phyloP scores from a whole-genome alignment of 1,140 invertebrate genomes.

The Drosophila nigromelanica region DNA sequence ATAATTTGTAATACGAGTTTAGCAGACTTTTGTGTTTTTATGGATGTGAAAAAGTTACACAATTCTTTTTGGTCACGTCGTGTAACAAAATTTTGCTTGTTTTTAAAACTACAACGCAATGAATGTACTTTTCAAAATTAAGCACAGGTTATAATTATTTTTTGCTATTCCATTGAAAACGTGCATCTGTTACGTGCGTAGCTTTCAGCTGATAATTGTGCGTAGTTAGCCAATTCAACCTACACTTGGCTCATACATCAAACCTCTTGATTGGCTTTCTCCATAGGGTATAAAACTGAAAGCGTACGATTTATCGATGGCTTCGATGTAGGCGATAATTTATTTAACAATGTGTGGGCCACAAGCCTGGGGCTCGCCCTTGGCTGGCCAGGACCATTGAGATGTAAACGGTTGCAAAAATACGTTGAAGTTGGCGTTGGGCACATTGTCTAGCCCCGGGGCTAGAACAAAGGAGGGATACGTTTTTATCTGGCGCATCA shows the following conservation, averaged over 20 bases:
- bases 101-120: too few relatives aligned
- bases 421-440: conserved; percentile 36
- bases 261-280: conserved; percentile 1
- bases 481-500: conserved; percentile 76
- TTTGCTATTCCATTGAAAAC: too few relatives aligned
- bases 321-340: conserved; percentile 71
- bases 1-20: too few relatives aligned
- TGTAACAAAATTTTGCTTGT: too few relatives aligned
- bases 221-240: background rate
- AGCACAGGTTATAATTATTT: too few relatives aligned
- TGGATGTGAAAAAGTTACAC: too few relatives aligned
- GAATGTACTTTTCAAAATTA: too few relatives aligned
- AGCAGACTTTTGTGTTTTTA: too few relatives aligned
- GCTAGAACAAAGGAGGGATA: conserved; percentile 71
- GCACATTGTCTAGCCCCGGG: conserved; percentile 44
- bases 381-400: conserved; percentile 61
- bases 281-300: conserved; percentile 29
- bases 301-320: conserved; percentile 55
- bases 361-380: conserved; percentile 48
- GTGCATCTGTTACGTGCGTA: too few relatives aligned
- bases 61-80: too few relatives aligned
- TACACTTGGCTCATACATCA: background rate
- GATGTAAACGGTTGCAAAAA: conserved; percentile 63
- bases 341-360: conserved; percentile 76
- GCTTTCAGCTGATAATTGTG: background rate